These are phyloP conservation scores for Galeopterus variegatus DNA, from an alignment of 2,113 vertebrate species.

Conservation along the genomic window DNA sequence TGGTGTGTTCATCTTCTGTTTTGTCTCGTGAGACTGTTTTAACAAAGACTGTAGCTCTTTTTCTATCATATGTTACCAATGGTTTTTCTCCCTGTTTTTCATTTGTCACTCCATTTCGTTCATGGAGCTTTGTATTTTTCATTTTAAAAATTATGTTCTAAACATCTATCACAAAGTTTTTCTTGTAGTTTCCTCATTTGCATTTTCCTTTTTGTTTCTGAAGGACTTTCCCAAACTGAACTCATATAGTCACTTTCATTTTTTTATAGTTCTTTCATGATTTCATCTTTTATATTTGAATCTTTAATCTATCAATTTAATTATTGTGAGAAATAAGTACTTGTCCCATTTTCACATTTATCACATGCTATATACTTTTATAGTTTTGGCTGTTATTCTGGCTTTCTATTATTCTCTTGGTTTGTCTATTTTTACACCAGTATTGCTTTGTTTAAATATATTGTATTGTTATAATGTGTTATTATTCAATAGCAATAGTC, in stretches of 20 bases:
- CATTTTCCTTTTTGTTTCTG: background rate
- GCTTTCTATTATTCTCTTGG: background rate
- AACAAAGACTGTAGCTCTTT: background rate
- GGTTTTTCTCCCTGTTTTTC: rapidly evolving
- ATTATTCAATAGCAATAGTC: background rate
- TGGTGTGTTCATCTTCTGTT: background rate
- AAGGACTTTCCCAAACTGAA: background rate
- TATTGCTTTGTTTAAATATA: background rate
- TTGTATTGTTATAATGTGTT: background rate
- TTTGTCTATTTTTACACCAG: background rate
- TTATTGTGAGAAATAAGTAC: background rate
- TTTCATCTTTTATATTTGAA: conserved; percentile 48
- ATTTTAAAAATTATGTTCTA: background rate
- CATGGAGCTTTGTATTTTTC: background rate
- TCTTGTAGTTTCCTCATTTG: background rate
- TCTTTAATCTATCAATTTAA: background rate
- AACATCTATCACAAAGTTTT: background rate
- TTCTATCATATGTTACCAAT: background rate
- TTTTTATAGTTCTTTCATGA: conserved; percentile 41
- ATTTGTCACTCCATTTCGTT: background rate
- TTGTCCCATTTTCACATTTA: background rate
- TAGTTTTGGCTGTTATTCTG: background rate
- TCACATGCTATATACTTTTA: background rate
- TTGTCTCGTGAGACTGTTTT: background rate
- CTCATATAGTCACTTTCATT: background rate